Percentiles rank a stretch among this genome's conserved stretches.
These are phyloP conservation scores for Labeo calbasu DNA, from an alignment of 2,797 vertebrate species.

Conservation along the genomic window DNA sequence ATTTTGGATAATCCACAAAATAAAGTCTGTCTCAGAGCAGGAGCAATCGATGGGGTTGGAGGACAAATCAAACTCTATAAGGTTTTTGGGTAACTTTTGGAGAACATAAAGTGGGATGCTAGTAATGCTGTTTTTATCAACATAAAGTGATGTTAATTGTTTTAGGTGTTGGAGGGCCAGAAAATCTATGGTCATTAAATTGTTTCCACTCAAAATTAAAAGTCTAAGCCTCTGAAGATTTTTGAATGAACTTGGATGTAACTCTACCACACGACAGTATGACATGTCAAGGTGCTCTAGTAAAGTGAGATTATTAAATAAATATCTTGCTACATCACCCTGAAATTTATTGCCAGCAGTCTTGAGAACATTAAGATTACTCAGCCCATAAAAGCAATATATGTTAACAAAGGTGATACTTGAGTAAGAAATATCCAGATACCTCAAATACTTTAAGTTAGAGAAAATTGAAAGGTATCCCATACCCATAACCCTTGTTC, in stretches of 20 bases:
- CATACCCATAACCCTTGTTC: neutral
- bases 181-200: slow-evolving; percentile 52
- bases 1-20: slow-evolving; percentile 73
- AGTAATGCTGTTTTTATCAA: slow-evolving; percentile 34
- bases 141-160: slow-evolving; percentile 19
- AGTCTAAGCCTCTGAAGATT: slow-evolving; percentile 47
- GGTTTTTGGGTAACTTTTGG: no score
- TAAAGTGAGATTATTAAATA: slow-evolving; percentile 48
- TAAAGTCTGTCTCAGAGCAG: slow-evolving; percentile 71
- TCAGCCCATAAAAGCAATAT: slow-evolving; percentile 11
- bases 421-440: slow-evolving; percentile 51
- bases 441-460: slow-evolving; percentile 30
- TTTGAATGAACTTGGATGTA: slow-evolving; percentile 58
- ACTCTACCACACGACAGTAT: slow-evolving; percentile 64
- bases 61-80: no score
- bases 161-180: slow-evolving; percentile 50
- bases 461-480: neutral
- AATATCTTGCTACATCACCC: neutral
- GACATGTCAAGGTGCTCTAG: slow-evolving; percentile 73
- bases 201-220: slow-evolving; percentile 52
- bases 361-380: slow-evolving; percentile 49
- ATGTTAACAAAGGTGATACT: slow-evolving; percentile 5
- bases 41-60: slow-evolving; percentile 56
- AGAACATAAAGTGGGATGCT: slow-evolving; percentile 19
- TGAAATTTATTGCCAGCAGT: slow-evolving; percentile 55